These are phyloP conservation scores for Gallinago media DNA, from an alignment of 2,113 vertebrate species.

Conservation along the genomic window DNA sequence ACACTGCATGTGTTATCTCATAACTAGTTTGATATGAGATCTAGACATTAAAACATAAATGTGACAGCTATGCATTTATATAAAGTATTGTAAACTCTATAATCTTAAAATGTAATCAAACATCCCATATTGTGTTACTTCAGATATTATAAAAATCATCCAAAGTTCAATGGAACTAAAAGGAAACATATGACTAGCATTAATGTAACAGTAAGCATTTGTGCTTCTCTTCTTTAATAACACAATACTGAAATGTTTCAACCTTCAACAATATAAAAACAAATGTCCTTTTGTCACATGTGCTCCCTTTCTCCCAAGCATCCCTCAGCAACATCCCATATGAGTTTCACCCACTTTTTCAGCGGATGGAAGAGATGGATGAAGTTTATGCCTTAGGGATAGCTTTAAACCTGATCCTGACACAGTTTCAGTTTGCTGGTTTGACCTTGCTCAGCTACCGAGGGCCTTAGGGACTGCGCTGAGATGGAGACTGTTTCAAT, in stretches of 20 bases:
- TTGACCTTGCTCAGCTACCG: slow-evolving; percentile 37
- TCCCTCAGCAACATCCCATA: neutral
- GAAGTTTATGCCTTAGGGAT: slow-evolving; percentile 32
- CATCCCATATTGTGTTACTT: neutral
- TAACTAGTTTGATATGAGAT: neutral
- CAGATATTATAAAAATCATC: neutral
- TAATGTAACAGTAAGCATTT: neutral
- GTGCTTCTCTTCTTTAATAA: neutral
- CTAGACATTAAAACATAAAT: neutral
- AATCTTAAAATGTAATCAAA: neutral
- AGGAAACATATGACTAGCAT: neutral
- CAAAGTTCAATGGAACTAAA: neutral
- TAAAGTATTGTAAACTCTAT: neutral
- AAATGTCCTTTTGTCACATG: neutral
- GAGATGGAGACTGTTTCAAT: neutral
- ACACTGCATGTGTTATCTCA: neutral
- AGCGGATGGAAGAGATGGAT: neutral
- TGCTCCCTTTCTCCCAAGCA: neutral
- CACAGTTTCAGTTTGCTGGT: slow-evolving; percentile 37
- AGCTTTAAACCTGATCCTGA: slow-evolving; percentile 47
- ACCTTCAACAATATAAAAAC: neutral
- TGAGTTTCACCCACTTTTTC: slow-evolving; percentile 3
- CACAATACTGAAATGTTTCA: neutral
- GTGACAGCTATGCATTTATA: neutral
- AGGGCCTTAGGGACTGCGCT: slow-evolving; percentile 6